Percentiles rank a stretch among this genome's conserved stretches.
Conservation (phyloP, 2,888 invertebrate species). For the Drosophila kambysellisi region DNA sequence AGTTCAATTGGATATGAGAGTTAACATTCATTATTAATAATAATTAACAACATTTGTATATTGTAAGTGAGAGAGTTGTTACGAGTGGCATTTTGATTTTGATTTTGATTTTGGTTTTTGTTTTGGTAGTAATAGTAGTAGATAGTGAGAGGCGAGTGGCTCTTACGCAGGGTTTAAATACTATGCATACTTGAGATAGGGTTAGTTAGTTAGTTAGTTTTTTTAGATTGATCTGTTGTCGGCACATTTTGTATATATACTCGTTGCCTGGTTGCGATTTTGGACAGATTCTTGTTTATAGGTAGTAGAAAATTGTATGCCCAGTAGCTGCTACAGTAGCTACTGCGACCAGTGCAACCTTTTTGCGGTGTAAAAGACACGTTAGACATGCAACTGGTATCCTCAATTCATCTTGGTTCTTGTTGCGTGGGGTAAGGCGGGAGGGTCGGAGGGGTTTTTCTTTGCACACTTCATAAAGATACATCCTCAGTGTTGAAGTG, state of each 20-base stretch:
- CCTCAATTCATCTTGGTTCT: constrained; percentile 15
- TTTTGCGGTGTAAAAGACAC: constrained; percentile 83
- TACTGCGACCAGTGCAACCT: constrained; percentile 81
- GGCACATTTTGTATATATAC: constrained; percentile 4
- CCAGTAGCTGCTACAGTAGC: constrained; percentile 74
- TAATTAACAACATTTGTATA: constrained; percentile 9
- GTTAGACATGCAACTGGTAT: constrained; percentile 55
- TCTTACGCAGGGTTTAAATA: constrained; percentile 54
- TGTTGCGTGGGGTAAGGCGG: constrained; percentile 15
- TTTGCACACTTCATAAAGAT: constrained; percentile 56
- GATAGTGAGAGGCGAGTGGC: constrained; percentile 71
- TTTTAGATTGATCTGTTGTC: constrained; percentile 21
- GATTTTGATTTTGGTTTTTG: background rate
- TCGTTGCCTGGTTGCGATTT: constrained; percentile 63
- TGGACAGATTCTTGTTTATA: constrained; percentile 85
- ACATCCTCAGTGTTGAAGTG: constrained; percentile 39
- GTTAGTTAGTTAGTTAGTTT: constrained; percentile 15
- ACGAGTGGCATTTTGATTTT: constrained; percentile 76
- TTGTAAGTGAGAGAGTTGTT: constrained; percentile 73
- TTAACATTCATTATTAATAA: constrained; percentile 42
- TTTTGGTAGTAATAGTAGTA: constrained; percentile 42
- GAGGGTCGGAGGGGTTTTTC: constrained; percentile 8
- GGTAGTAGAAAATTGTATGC: constrained; percentile 82
- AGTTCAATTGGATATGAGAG: constrained; percentile 84
- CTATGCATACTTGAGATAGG: constrained; percentile 61